A percentile compares a stretch with the other conserved stretches of the same genome.
Evolutionary conservation across 2,113 vertebrate species (phyloP).

Genomic region (Cairina moschata): DNA sequence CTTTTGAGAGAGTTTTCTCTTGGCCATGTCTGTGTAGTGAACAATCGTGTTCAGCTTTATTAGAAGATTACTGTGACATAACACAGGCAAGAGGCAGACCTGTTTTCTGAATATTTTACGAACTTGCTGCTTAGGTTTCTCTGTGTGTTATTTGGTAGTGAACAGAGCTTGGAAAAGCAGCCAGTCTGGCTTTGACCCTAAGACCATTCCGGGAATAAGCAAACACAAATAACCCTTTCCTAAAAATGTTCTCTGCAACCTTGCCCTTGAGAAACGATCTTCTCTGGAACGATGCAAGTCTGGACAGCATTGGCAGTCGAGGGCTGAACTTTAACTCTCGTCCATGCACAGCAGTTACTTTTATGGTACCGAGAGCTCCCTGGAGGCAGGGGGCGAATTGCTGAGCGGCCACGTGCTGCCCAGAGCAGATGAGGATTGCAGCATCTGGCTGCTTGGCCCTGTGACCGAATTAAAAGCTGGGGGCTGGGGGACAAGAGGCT

Average conservation of each 20-base stretch:
- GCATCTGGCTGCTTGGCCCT: background rate
- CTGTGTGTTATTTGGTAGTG: background rate
- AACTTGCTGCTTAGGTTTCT: background rate
- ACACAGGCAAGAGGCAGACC: background rate
- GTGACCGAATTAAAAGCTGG: background rate
- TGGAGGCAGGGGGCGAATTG: background rate
- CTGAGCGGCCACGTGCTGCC: accelerated
- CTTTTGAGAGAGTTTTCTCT: background rate
- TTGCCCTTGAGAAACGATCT: background rate
- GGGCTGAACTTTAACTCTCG: background rate
- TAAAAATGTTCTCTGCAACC: background rate
- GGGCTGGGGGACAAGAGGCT: background rate
- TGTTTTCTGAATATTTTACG: background rate
- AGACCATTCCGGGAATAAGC: background rate
- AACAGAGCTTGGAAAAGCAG: background rate
- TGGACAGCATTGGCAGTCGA: background rate
- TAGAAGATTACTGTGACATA: background rate
- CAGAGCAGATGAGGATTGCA: background rate
- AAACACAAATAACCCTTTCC: conserved; percentile 9
- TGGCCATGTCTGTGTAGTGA: background rate
- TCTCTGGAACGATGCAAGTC: background rate
- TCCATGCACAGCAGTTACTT: background rate
- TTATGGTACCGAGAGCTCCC: background rate
- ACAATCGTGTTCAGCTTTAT: background rate
- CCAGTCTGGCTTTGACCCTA: background rate